phyloP scores from a whole-genome alignment of 2,113 vertebrate genomes.

The Apaloderma vittatum region DNA sequence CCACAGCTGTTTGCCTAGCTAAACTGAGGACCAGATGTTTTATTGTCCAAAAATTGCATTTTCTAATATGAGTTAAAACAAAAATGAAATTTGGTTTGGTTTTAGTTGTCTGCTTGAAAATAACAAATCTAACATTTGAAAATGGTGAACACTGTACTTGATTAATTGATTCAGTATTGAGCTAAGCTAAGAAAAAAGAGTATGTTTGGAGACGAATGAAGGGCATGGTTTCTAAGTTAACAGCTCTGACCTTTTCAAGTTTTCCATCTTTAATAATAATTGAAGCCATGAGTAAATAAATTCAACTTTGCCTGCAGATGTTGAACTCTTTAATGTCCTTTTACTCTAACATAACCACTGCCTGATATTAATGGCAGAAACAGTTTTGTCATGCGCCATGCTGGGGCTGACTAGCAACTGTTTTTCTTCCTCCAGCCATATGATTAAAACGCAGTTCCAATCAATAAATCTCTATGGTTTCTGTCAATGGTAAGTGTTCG shows the following conservation, averaged over 20 bases:
- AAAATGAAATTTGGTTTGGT: neutral
- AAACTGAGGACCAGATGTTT: neutral
- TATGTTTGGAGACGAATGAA: conserved; percentile 46
- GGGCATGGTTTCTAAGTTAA: conserved; percentile 42
- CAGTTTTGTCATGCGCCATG: conserved; percentile 4
- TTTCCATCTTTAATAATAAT: conserved; percentile 72
- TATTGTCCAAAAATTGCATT: neutral
- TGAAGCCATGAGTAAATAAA: conserved; percentile 66
- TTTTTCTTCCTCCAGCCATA: conserved; percentile 20
- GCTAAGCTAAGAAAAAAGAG: neutral
- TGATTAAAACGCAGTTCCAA: conserved; percentile 42
- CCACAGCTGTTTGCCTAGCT: neutral
- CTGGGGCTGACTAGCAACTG: conserved; percentile 33
- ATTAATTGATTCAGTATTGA: conserved; percentile 40
- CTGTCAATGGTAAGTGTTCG: neutral
- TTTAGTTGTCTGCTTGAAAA: neutral
- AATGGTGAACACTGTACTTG: neutral
- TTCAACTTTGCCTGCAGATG: conserved; percentile 52
- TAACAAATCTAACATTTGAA: conserved; percentile 16
- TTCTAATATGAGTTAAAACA: neutral
- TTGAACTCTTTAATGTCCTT: conserved; percentile 52
- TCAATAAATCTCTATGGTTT: neutral
- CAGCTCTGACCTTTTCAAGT: conserved; percentile 67
- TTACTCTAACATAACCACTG: neutral
- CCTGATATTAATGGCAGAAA: conserved; percentile 5